A percentile compares a stretch with the other conserved stretches of the same genome.
Conservation (phyloP, 2,113 vertebrate genomes). For the Eira barbara region DNA sequence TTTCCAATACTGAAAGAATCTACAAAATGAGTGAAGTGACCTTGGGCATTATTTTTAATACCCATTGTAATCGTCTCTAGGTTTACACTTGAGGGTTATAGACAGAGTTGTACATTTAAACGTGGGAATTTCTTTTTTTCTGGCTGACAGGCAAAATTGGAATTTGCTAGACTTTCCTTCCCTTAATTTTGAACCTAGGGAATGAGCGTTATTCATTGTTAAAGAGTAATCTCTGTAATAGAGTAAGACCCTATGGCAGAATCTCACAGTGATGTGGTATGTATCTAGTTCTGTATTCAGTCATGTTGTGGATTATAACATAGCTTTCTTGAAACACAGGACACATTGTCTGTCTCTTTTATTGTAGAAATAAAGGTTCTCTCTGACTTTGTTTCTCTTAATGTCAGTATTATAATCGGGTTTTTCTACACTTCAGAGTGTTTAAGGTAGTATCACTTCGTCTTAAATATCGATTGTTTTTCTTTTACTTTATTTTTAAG, state of each 20-base stretch:
- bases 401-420: not conserved
- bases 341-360: not conserved
- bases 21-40: constrained; percentile 55
- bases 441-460: not conserved
- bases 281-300: not conserved
- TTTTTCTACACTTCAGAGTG: not conserved
- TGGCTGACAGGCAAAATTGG: not conserved
- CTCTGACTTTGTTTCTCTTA: not conserved
- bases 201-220: not conserved
- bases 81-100: constrained; percentile 34
- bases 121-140: not conserved
- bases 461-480: not conserved
- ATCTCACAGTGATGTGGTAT: not conserved
- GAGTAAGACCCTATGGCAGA: not conserved
- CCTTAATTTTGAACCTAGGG: not conserved
- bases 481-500: not conserved
- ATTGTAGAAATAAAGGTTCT: not conserved
- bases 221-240: constrained; percentile 9
- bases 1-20: constrained; percentile 61
- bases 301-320: not conserved
- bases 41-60: constrained; percentile 32
- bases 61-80: not conserved
- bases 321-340: constrained; percentile 5
- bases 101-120: constrained; percentile 1
- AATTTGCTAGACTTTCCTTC: not conserved